phyloP scores from a whole-genome alignment of 1,140 invertebrate genomes.

The Epicauta chinensis region DNA sequence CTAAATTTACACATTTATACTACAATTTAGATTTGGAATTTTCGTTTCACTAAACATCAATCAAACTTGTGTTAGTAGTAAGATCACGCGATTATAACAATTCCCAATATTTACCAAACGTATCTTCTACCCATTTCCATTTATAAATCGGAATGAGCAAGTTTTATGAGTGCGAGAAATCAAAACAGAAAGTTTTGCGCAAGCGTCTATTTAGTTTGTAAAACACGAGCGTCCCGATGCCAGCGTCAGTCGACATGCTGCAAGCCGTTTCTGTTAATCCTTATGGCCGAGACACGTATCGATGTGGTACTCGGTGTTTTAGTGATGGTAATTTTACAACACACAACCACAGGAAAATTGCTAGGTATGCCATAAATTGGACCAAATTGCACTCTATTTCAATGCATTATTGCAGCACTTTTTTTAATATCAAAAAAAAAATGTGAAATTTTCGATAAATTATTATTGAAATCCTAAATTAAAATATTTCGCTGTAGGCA shows the following conservation, averaged over 20 bases:
- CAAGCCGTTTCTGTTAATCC: conserved; percentile 8
- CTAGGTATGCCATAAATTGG: conserved; percentile 8
- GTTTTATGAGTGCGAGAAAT: conserved; percentile 7
- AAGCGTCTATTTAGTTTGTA: conserved; percentile 1
- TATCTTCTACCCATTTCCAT: neutral
- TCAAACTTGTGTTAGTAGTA: neutral
- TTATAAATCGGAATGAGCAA: conserved; percentile 5
- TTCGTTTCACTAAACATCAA: neutral
- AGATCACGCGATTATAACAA: conserved; percentile 1
- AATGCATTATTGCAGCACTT: neutral
- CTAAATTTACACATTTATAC: too few species aligned
- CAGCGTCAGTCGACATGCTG: conserved; percentile 21
- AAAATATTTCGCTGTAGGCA: too few species aligned
- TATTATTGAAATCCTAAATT: too few species aligned
- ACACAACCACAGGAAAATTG: neutral
- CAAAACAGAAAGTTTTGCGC: conserved; percentile 16
- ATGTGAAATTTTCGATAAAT: too few species aligned
- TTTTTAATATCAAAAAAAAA: neutral
- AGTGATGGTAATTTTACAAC: conserved; percentile 5
- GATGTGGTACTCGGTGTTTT: conserved; percentile 14
- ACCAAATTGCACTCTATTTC: neutral
- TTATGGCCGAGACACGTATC: conserved; percentile 15
- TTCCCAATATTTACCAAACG: neutral
- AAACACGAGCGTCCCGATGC: conserved; percentile 15
- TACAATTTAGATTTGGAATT: too few species aligned